Conservation (phyloP, 64 coral and sea anemone genomes). For the Montipora efflorescens region DNA sequence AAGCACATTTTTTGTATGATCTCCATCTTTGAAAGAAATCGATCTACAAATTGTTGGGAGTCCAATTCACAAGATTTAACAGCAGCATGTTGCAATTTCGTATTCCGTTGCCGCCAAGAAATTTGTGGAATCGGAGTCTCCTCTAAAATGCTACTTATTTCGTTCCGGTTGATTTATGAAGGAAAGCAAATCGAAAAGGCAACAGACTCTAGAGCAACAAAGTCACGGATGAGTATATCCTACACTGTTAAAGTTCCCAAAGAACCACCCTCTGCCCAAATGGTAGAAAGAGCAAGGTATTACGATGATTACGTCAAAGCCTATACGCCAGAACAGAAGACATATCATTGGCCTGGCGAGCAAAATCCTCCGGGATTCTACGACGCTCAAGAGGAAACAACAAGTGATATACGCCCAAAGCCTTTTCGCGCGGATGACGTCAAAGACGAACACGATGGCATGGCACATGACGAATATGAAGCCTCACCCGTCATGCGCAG, state of each 20-base stretch:
- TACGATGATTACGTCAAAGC: slow-evolving; percentile 9
- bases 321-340: background rate
- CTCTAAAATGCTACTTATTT: background rate
- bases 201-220: background rate
- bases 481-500: background rate
- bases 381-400: background rate
- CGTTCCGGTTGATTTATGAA: slow-evolving; percentile 23
- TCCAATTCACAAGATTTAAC: too few relatives aligned
- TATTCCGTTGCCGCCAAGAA: slow-evolving; percentile 20
- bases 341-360: slow-evolving; percentile 8
- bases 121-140: background rate
- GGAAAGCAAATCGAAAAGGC: slow-evolving; percentile 15
- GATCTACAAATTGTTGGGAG: too few relatives aligned
- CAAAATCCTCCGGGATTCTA: background rate
- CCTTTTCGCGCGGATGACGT: background rate
- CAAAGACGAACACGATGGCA: background rate
- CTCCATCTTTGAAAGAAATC: too few relatives aligned
- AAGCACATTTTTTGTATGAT: too few relatives aligned
- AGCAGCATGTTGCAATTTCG: background rate
- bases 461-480: slow-evolving; percentile 1
- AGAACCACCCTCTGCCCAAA: background rate
- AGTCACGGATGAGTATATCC: slow-evolving; percentile 39
- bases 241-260: slow-evolving; percentile 7
- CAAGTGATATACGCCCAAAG: slow-evolving; percentile 29
- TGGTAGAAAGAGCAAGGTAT: background rate